Conservation (phyloP, 2,888 invertebrate species). For the Aleiodes testaceus region DNA sequence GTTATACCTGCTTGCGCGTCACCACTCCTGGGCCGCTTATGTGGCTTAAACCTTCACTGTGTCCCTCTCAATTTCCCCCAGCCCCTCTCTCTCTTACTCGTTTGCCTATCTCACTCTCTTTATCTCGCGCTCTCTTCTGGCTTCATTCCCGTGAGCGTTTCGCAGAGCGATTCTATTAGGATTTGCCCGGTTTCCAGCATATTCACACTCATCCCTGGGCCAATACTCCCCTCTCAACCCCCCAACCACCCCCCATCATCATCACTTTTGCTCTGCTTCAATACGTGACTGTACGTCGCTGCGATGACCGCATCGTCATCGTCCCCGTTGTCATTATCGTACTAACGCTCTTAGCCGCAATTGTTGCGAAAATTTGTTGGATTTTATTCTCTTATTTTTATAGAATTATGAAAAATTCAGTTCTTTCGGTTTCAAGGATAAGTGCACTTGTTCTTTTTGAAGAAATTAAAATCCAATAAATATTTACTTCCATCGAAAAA, state of each 20-base stretch:
- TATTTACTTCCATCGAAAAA: conserved; percentile 1
- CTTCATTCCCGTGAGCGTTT: conserved; percentile 42
- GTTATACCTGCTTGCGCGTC: conserved; percentile 68
- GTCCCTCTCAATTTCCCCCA: conserved; percentile 30
- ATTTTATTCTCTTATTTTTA: conserved; percentile 20
- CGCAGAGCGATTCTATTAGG: conserved; percentile 60
- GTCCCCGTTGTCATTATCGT: conserved; percentile 49
- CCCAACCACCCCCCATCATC: conserved; percentile 40
- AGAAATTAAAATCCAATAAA: background rate
- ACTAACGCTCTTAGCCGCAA: conserved; percentile 33
- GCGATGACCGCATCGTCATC: conserved; percentile 42
- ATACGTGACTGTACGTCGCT: conserved; percentile 26
- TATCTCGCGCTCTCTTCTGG: conserved; percentile 33
- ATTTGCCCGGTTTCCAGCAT: conserved; percentile 60
- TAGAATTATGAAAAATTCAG: background rate
- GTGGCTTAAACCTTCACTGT: conserved; percentile 42
- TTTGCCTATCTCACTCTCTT: conserved; percentile 35
- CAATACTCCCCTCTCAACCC: conserved; percentile 5
- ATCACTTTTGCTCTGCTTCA: conserved; percentile 42
- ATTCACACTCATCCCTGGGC: conserved; percentile 32
- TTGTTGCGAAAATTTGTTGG: conserved; percentile 1
- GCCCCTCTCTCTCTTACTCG: conserved; percentile 10
- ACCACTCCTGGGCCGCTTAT: conserved; percentile 54
- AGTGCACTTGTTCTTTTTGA: too few relatives aligned
- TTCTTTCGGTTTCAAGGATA: too few relatives aligned